phyloP scores from a whole-genome alignment of 2,113 vertebrate genomes.

The Myrmecobius fasciatus region DNA sequence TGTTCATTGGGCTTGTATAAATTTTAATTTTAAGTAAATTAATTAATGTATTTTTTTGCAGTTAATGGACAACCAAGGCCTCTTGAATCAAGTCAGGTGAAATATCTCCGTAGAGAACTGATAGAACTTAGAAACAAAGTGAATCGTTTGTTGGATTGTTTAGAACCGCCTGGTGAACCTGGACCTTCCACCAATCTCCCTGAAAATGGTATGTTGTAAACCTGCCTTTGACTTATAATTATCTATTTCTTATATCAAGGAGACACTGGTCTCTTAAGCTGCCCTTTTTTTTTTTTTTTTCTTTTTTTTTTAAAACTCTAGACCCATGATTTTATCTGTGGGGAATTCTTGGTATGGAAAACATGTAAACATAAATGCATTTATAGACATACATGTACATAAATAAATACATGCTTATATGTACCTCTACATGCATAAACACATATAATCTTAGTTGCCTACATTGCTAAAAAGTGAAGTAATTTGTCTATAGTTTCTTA shows the following conservation, averaged over 20 bases:
- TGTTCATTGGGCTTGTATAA: neutral
- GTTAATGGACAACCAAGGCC: slow-evolving; percentile 98
- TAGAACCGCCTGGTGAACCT: slow-evolving; percentile 95
- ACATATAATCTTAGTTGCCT: neutral
- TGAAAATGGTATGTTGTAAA: slow-evolving; percentile 87
- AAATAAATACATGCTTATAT: too few species aligned
- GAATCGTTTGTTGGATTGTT: slow-evolving; percentile 94
- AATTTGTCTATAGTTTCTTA: neutral
- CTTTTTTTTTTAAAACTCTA: neutral
- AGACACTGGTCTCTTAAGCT: neutral
- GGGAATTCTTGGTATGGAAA: neutral
- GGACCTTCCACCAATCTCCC: slow-evolving; percentile 88
- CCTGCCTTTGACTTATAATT: slow-evolving; percentile 3
- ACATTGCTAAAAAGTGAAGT: neutral
- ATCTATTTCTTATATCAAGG: neutral
- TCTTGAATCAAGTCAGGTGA: slow-evolving; percentile 98
- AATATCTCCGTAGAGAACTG: slow-evolving; percentile 96
- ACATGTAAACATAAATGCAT: too few species aligned
- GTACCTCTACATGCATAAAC: too few species aligned
- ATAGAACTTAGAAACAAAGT: slow-evolving; percentile 99
- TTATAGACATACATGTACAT: too few species aligned
- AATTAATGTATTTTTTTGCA: slow-evolving; percentile 80
- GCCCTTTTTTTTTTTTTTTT: neutral
- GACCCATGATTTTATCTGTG: neutral
- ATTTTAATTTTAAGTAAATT: slow-evolving; percentile 41